Percentiles rank a stretch among this genome's conserved stretches.
phyloP scores from a whole-genome alignment of 2,797 vertebrate species.

The Avahi laniger region DNA sequence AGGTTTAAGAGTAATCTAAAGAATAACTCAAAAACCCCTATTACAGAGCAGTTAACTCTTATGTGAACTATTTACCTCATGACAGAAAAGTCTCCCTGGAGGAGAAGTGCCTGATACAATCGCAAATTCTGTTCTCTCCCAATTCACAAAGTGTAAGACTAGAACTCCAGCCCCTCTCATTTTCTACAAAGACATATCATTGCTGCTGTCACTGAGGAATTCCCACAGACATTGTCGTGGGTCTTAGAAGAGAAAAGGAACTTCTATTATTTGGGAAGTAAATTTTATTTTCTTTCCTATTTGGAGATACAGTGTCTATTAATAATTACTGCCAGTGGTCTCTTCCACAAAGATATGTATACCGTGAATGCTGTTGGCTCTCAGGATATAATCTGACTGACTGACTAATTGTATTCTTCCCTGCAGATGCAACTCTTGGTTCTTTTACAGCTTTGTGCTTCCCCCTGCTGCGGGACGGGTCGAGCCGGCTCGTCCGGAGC shows the following conservation, averaged over 20 bases:
- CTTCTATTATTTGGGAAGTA: background rate
- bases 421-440: too few species aligned
- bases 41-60: background rate
- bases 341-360: background rate
- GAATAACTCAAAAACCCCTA: background rate
- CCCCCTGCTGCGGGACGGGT: rapidly evolving
- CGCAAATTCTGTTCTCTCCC: background rate
- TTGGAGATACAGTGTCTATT: background rate
- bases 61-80: background rate
- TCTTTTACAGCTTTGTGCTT: background rate
- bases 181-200: background rate
- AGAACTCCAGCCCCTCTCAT: background rate
- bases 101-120: background rate
- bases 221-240: background rate
- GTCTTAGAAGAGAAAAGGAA: background rate
- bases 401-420: background rate
- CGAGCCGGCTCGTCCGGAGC: rapidly evolving
- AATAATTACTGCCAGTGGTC: background rate
- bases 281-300: background rate
- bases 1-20: background rate
- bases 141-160: background rate
- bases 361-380: background rate
- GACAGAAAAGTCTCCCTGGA: background rate
- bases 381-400: background rate
- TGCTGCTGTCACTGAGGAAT: background rate